Evolutionary conservation across 2,797 vertebrate genomes (phyloP), one percentile per base, ranked within the genome.

Genomic region (Poecilia gillii): DNA sequence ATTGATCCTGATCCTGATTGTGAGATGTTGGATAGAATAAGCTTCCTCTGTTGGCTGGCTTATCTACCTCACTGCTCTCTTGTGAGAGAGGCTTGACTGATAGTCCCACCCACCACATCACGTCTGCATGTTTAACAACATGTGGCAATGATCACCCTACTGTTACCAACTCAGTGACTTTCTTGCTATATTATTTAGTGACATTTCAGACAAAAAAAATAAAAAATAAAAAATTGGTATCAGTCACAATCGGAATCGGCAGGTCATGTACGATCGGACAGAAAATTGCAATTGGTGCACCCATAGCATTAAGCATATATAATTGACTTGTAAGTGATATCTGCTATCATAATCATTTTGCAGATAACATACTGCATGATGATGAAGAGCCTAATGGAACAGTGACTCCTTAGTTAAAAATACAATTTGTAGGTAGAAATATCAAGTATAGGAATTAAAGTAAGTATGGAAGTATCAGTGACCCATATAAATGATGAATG

Each of bases 351-450:
- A 31, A 0, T 20, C 2, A 39, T 75, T 77, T 72, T 80, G 33
- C 73, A 70, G 43, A 80, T 53, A 45, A n/a, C 18, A 39, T 51
- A n/a, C 47, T 68, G 9, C 16, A 64, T 76, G 49, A 77, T 71
- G 53, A 12, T 79, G 20, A 47, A 72, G 81, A 41, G 7, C 2
- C 11, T 31, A 41, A 39, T 51, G 28, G 18, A 28, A 73, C 28
- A 20, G 1, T 25, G 1, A 68, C 11, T 39, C 36, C 12, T 25
- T 68, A 39, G 3, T 25, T 68, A 12, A 70, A 39, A 70, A 43
- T 43, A n/a, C 14, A 3, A 70, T 25, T 43, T n/a, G 39, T 43
- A 5, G 36, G 33, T 68, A 25, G 36, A 66, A 23, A 36, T 66
- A 23, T 23, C 64, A 41, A 6, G 9, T 68, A 68, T 25, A 25